Percentiles rank a stretch among this genome's conserved stretches.
Evolutionary conservation across 1,140 invertebrate species (phyloP).

Genomic region (Pogonomyrmex barbatus): DNA sequence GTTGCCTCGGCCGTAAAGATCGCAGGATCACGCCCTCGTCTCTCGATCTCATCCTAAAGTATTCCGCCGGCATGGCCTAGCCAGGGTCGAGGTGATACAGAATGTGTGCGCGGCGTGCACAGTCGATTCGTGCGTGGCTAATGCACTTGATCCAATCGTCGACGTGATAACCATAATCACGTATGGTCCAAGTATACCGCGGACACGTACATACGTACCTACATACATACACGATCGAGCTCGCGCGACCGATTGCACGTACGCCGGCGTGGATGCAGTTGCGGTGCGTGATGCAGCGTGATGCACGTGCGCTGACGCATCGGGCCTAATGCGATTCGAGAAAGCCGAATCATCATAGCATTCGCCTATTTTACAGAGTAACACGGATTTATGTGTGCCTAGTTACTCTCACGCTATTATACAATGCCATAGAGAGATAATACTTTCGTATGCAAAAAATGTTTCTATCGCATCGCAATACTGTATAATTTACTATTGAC

Average conservation of each 20-base stretch:
- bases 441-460: background rate
- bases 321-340: slow-evolving; percentile 44
- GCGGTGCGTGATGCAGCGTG: slow-evolving; percentile 51
- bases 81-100: slow-evolving; percentile 72
- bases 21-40: slow-evolving; percentile 56
- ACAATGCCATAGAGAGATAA: background rate
- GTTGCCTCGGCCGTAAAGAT: slow-evolving; percentile 48
- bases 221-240: slow-evolving; percentile 22
- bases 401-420: slow-evolving; percentile 32
- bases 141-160: slow-evolving; percentile 79
- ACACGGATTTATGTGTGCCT: slow-evolving; percentile 29
- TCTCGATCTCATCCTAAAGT: slow-evolving; percentile 65
- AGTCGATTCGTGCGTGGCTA: slow-evolving; percentile 78
- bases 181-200: slow-evolving; percentile 63
- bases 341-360: slow-evolving; percentile 48
- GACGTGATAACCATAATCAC: slow-evolving; percentile 78
- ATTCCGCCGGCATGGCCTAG: slow-evolving; percentile 35
- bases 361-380: slow-evolving; percentile 46
- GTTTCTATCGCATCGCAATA: slow-evolving; percentile 18
- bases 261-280: slow-evolving; percentile 26
- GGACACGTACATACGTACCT: slow-evolving; percentile 44
- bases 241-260: slow-evolving; percentile 47
- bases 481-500: background rate
- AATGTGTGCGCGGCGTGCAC: slow-evolving; percentile 68
- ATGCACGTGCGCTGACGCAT: slow-evolving; percentile 54